Evolutionary conservation across 2,888 invertebrate genomes (phyloP), one percentile per base, ranked within the genome.

Genomic region (Branchinecta sandiegonensis): DNA sequence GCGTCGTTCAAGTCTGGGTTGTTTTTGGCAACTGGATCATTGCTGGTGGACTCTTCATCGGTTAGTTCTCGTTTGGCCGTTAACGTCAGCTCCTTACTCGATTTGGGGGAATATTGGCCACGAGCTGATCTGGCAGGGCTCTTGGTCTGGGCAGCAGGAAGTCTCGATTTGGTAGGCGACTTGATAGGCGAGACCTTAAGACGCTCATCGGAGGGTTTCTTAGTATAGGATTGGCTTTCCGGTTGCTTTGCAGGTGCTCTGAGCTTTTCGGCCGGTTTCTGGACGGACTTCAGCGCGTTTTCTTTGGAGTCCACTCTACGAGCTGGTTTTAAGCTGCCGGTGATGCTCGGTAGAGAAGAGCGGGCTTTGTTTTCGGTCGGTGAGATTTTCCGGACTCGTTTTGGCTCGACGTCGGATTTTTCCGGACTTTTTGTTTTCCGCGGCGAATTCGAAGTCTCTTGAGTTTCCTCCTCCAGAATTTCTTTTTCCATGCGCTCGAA

Each of bases 391-490:
- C 56, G 56, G 56, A 56, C 10, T 14, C 56, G 56, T 56, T 56
- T 56, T 56, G 56, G 56, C 56, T 56, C 56, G 17, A 17, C 56
- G 14, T 17, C 56, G n/a, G 56, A 56, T 8, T n/a, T 56, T 56
- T 56, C 56, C 8, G 17, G n/a, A 56, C 17, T 56, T 17, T 56
- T 56, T 56, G 17, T 56, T 56, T 56, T 56, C 56, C 56, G n/a
- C 17, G 56, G 56, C 7, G 56, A 56, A n/a, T 56, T 56, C 1
- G 68, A 68, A 46, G 68, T 66, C 48, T 72, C 72, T 46, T 71
- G 68, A 11, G 70, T 71, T 17, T 72, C 70, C 64, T 71, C 70
- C 65, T 70, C 66, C 47, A 72, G 66, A 8, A 72, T 69, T 65
- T 72, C 72, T 50, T 71, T 70, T 17, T 69, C 67, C 11, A 69